These are phyloP conservation scores for Dione juno DNA, from an alignment of 2,888 invertebrate species.

Conservation along the genomic window DNA sequence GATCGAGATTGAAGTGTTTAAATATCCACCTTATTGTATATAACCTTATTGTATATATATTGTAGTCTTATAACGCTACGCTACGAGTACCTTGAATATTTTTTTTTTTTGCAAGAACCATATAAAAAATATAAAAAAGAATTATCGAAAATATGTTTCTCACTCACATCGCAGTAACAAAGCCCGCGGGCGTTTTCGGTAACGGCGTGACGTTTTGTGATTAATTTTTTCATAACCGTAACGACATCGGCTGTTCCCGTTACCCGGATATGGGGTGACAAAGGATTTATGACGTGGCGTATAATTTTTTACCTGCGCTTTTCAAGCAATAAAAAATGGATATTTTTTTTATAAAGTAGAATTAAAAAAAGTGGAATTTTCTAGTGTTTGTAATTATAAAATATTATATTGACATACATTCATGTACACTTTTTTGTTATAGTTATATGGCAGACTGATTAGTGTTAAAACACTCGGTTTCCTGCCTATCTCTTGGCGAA, in stretches of 20 bases:
- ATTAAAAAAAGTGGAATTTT: background rate
- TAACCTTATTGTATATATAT: too few species aligned
- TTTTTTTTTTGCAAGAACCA: too few species aligned
- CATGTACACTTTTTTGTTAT: too few species aligned
- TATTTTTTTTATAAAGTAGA: background rate
- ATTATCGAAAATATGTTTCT: slow-evolving; percentile 3
- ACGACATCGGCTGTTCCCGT: slow-evolving; percentile 17
- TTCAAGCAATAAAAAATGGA: background rate
- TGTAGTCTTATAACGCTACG: too few species aligned
- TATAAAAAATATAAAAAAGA: background rate
- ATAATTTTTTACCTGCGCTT: slow-evolving; percentile 8
- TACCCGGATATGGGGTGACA: slow-evolving; percentile 18
- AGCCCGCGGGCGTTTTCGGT: slow-evolving; percentile 2
- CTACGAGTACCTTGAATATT: too few species aligned
- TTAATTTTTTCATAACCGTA: slow-evolving; percentile 25
- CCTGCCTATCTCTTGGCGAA: too few species aligned
- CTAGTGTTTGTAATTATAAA: background rate
- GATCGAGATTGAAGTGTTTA: too few species aligned
- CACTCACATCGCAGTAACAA: background rate
- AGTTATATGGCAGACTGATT: too few species aligned
- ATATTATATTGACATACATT: background rate
- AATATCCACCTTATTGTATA: too few species aligned
- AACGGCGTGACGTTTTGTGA: slow-evolving; percentile 22
- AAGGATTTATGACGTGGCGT: slow-evolving; percentile 10
- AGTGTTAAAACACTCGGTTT: too few species aligned